Evolutionary conservation across 1,140 invertebrate species (phyloP).

Genomic region (Brachionus manjavacas): DNA sequence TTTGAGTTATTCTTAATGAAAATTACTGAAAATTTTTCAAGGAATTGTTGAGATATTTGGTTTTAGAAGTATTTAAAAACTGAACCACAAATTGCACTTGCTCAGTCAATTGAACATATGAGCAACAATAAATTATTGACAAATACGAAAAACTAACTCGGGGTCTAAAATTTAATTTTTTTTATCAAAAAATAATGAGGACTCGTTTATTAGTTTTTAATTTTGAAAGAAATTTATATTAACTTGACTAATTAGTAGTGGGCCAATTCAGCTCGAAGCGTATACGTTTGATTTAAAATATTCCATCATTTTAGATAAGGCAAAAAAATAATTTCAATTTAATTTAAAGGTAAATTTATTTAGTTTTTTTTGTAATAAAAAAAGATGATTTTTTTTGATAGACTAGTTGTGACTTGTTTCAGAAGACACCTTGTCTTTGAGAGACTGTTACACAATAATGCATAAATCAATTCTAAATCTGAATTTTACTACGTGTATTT

Average conservation of each 20-base stretch:
- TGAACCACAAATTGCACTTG: neutral
- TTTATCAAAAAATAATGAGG: neutral
- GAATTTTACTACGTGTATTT: neutral
- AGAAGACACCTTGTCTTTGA: neutral
- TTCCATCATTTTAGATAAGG: neutral
- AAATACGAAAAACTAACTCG: neutral
- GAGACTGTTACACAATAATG: neutral
- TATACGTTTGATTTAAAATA: neutral
- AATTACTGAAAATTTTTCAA: neutral
- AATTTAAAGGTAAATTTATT: conserved; percentile 1
- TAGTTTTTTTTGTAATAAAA: neutral
- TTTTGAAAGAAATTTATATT: neutral
- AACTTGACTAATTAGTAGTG: neutral
- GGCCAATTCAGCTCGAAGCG: neutral
- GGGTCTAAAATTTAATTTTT: neutral
- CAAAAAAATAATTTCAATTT: neutral
- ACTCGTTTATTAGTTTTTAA: neutral
- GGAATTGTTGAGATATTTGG: neutral
- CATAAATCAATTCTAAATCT: neutral
- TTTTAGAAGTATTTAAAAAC: neutral
- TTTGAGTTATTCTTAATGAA: neutral
- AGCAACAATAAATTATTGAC: neutral
- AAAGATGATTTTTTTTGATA: neutral
- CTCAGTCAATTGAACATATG: neutral
- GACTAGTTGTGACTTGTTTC: neutral